Evolutionary conservation across 2,797 vertebrate genomes (phyloP), one percentile per base, ranked within the genome.

Genomic region (Gymnoscopelus microlampas): DNA sequence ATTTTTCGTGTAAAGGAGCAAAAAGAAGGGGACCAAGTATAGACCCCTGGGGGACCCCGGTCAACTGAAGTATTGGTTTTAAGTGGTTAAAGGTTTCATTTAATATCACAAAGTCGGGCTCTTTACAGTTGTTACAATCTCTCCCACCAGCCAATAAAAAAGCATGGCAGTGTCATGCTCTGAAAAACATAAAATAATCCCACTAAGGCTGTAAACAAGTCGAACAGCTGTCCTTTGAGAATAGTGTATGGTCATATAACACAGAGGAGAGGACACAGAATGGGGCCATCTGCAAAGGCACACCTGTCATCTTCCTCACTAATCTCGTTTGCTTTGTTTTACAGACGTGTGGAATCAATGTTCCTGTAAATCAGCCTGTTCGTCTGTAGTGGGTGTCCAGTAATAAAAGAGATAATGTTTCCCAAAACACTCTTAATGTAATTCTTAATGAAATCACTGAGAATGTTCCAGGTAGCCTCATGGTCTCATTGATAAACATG

Each of bases 301-400:
- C 76, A 87, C 71, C 84, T 82, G 82, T 71, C 60, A 12, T 83
- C 66, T 77, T 77, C 50, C 47, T 9, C 29, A 14, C 75, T 81
- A 84, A 87, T 88, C 84, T 80, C 78, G 82, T 84, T 84, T 79
- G 81, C 86, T 88, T 76, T 77, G 71, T 76, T 76, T 24, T 3
- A 60, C 73, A 87, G 82, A 89, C 87, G 79, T 6, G 67, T 49
- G 26, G 65, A 87, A 89, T 87, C 81, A 73, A 78, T 85, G 73
- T 81, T 83, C 72, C 81, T 80, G 73, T 77, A 85, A 84, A 65
- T 75, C 74, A 51, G 61, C 66, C 61, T 76, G 61, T 70, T 77
- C 70, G 3, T 39, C 29, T 51, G 58, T 49, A 79, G 23, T 50
- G 60, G 63, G 66, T 73, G 68, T 82, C 76, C 82, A 78, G 72